Evolutionary conservation across 2,888 invertebrate genomes (phyloP).

Genomic region (Gari tellinella): DNA sequence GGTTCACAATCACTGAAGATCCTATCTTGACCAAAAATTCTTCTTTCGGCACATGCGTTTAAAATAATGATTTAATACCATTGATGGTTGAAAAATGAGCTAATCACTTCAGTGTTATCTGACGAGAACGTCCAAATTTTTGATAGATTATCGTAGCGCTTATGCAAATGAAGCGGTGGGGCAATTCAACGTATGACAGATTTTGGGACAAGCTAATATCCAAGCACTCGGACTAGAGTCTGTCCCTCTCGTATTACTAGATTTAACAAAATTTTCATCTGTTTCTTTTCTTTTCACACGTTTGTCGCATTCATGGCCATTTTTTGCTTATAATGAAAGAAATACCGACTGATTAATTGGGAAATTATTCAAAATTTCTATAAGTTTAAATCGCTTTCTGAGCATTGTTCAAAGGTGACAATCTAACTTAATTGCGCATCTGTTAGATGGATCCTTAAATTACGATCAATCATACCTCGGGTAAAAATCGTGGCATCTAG

Average conservation of each 20-base stretch:
- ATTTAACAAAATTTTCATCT: conserved; percentile 9
- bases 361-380: too few relatives aligned
- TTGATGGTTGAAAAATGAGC: conserved; percentile 39
- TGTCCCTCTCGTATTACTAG: conserved; percentile 13
- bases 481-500: too few relatives aligned
- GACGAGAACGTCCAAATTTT: conserved; percentile 18
- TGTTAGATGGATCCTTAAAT: too few relatives aligned
- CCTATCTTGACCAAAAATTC: conserved; percentile 16
- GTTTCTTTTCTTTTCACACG: conserved; percentile 23
- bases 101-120: conserved; percentile 30
- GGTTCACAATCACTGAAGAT: conserved; percentile 1
- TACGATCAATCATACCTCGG: too few relatives aligned
- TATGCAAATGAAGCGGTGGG: conserved; percentile 29
- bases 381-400: too few relatives aligned
- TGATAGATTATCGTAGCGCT: conserved; percentile 30
- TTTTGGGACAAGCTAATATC: not conserved
- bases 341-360: too few relatives aligned
- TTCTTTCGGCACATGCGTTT: conserved; percentile 14
- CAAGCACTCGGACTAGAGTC: not conserved
- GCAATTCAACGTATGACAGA: not conserved
- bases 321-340: too few relatives aligned
- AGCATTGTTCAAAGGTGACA: too few relatives aligned
- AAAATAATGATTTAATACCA: conserved; percentile 39
- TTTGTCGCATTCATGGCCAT: conserved; percentile 1
- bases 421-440: too few relatives aligned